Evolutionary conservation across 2,888 invertebrate species (phyloP).

Genomic region (Rhagonycha fulva): DNA sequence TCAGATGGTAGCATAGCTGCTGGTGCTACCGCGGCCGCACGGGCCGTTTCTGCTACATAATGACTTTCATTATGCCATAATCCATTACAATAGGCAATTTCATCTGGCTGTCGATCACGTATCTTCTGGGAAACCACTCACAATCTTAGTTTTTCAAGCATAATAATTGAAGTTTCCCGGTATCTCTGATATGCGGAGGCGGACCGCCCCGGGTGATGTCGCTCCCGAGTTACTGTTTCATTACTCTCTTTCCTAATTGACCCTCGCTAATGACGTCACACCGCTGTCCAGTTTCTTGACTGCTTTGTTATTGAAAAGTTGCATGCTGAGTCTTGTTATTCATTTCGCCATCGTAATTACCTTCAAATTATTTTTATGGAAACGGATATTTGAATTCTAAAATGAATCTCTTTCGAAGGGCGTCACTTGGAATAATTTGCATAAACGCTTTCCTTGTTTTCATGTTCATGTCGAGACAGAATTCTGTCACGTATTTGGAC

Average conservation of each 20-base stretch:
- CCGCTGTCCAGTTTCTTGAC: constrained; percentile 34
- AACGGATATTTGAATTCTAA: constrained; percentile 38
- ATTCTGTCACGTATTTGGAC: constrained; percentile 48
- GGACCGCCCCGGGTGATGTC: constrained; percentile 42
- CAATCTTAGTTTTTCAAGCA: constrained; percentile 41
- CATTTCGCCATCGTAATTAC: constrained; percentile 29
- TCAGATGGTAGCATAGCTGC: constrained; percentile 53
- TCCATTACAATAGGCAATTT: constrained; percentile 51
- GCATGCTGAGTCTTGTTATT: constrained; percentile 32
- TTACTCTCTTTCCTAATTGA: constrained; percentile 42
- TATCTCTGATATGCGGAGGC: constrained; percentile 44
- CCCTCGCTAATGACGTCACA: constrained; percentile 37
- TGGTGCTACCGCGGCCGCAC: constrained; percentile 47
- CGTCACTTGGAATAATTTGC: constrained; percentile 33
- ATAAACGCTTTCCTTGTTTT: constrained; percentile 38
- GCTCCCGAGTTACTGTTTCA: constrained; percentile 41
- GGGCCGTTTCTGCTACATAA: constrained; percentile 45
- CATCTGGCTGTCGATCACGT: constrained; percentile 52
- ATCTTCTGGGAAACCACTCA: constrained; percentile 45
- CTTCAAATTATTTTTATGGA: constrained; percentile 36
- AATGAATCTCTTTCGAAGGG: constrained; percentile 32
- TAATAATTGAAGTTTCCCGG: constrained; percentile 36
- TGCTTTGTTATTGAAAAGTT: constrained; percentile 34
- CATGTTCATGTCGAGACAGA: constrained; percentile 35
- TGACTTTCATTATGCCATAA: constrained; percentile 42